Percentiles rank a stretch among this genome's conserved stretches.
Evolutionary conservation across 2,797 vertebrate species (phyloP).

Genomic region (Lithobates pipiens): DNA sequence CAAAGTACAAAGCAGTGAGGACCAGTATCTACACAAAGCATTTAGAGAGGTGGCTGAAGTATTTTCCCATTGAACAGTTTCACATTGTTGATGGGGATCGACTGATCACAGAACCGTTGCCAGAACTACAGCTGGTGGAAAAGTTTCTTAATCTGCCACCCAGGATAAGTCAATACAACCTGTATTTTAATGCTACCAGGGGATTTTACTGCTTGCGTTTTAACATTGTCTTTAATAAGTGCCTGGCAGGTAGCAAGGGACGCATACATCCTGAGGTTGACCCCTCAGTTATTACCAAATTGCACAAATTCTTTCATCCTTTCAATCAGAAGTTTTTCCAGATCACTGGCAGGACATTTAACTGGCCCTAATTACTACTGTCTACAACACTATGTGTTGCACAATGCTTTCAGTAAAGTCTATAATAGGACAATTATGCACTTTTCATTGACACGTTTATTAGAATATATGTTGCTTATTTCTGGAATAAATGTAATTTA

Average conservation of each 20-base stretch:
- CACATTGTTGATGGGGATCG: slow-evolving; percentile 93
- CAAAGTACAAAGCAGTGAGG: slow-evolving; percentile 94
- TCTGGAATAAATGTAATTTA: slow-evolving; percentile 77
- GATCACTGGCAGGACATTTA: slow-evolving; percentile 95
- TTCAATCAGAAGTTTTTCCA: slow-evolving; percentile 99
- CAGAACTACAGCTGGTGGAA: slow-evolving; percentile 92
- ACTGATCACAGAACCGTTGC: slow-evolving; percentile 91
- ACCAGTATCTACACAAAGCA: slow-evolving; percentile 98
- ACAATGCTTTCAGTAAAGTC: slow-evolving; percentile 68
- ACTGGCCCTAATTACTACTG: slow-evolving; percentile 84
- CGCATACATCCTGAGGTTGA: slow-evolving; percentile 93
- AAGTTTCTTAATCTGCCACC: slow-evolving; percentile 92
- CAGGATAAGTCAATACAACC: slow-evolving; percentile 91
- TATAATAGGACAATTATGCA: slow-evolving; percentile 79
- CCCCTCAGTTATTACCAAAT: slow-evolving; percentile 87
- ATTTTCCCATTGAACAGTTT: slow-evolving; percentile 93
- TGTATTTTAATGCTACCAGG: slow-evolving; percentile 95
- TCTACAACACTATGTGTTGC: slow-evolving; percentile 76
- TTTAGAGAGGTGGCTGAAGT: slow-evolving; percentile 93
- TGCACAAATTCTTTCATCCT: slow-evolving; percentile 94
- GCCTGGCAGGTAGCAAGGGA: slow-evolving; percentile 97
- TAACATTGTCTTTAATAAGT: slow-evolving; percentile 96
- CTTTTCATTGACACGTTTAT: slow-evolving; percentile 79
- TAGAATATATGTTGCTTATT: slow-evolving; percentile 69
- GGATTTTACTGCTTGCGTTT: slow-evolving; percentile 97